A percentile compares a stretch with the other conserved stretches of the same genome.
Evolutionary conservation across 2,888 invertebrate species (phyloP).

Genomic region (Nephrotoma flavescens): DNA sequence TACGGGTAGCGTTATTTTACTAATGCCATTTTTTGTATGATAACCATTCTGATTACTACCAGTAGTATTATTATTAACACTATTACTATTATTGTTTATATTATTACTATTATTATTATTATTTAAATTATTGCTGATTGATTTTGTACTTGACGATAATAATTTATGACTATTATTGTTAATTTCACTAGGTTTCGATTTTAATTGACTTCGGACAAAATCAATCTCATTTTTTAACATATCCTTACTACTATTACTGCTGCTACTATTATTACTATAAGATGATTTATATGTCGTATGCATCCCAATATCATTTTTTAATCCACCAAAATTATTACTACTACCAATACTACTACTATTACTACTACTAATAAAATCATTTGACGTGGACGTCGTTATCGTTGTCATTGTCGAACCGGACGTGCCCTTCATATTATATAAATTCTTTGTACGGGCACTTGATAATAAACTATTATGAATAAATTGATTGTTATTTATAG

Average conservation of each 20-base stretch:
- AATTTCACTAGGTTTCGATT: neutral
- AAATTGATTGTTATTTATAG: constrained; percentile 1
- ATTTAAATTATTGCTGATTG: neutral
- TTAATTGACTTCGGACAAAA: neutral
- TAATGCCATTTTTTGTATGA: neutral
- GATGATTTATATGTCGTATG: neutral
- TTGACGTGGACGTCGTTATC: neutral
- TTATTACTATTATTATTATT: neutral
- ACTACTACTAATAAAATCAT: neutral
- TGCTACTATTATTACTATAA: neutral
- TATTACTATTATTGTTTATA: neutral
- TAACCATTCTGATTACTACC: neutral
- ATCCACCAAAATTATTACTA: neutral
- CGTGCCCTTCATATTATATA: neutral
- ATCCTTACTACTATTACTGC: neutral
- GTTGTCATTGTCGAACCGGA: neutral
- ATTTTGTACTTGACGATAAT: neutral
- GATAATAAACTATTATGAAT: neutral
- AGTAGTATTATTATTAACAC: neutral
- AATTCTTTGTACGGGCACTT: neutral
- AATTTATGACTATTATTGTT: neutral
- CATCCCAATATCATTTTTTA: neutral
- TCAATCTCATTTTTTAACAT: constrained; percentile 3
- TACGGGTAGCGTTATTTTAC: neutral
- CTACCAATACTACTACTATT: neutral